A percentile compares a stretch with the other conserved stretches of the same genome.
phyloP scores from a whole-genome alignment of 2,797 vertebrate species.

The Pseudotriccus pelzelni region DNA sequence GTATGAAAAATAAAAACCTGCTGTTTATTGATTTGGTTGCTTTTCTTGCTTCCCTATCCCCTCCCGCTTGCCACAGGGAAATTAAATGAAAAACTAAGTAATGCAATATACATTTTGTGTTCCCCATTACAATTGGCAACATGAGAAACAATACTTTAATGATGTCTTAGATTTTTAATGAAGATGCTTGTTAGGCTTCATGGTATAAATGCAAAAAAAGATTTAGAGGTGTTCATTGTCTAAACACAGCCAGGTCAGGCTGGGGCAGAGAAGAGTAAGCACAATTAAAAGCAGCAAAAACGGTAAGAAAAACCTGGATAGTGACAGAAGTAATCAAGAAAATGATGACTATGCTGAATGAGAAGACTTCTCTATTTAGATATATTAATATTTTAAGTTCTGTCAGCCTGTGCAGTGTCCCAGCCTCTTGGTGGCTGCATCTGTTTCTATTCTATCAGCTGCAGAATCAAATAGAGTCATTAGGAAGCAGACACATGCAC shows the following conservation, averaged over 20 bases:
- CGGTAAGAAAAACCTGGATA: background rate
- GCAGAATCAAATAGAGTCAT: slow-evolving; percentile 7
- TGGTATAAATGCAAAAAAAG: background rate
- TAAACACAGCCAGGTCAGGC: background rate
- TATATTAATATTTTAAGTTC: background rate
- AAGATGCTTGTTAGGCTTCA: background rate
- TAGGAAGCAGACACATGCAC: background rate
- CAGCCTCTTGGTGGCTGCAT: background rate
- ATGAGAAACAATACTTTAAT: background rate
- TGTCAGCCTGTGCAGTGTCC: background rate
- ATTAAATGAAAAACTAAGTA: background rate
- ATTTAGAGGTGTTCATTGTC: background rate
- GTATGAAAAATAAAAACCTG: background rate
- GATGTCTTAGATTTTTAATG: slow-evolving; percentile 2
- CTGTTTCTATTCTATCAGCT: slow-evolving; percentile 16
- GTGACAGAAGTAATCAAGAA: background rate
- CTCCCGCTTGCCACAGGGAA: background rate
- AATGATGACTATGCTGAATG: background rate
- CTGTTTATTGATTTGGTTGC: background rate
- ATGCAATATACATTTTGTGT: background rate
- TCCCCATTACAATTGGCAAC: background rate
- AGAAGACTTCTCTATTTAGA: background rate
- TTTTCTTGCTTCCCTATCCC: background rate
- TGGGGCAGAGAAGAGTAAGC: background rate
- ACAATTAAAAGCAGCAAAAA: background rate